Evolutionary conservation across 2,888 invertebrate genomes (phyloP).

Genomic region (Antheraea assamensis): DNA sequence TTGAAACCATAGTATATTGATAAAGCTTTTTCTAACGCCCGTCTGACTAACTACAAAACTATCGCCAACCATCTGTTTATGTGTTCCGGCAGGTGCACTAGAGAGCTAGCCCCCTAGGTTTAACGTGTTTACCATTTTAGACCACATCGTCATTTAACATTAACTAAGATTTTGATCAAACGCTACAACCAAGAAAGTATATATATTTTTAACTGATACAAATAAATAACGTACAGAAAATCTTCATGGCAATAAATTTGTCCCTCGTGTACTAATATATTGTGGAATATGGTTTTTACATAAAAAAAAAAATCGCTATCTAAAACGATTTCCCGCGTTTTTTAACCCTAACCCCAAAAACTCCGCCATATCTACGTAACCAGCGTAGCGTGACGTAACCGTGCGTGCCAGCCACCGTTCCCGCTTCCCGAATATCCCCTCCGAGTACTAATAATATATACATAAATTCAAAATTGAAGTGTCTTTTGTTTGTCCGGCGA

Average conservation of each 20-base stretch:
- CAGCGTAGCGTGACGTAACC: constrained; percentile 21
- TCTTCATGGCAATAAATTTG: not conserved
- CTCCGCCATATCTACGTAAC: not conserved
- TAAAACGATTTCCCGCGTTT: constrained; percentile 15
- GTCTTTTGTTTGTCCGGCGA: no score
- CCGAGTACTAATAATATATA: not conserved
- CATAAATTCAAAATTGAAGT: not conserved
- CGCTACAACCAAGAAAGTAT: no score
- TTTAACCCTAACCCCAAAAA: constrained; percentile 20
- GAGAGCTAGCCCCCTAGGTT: no score
- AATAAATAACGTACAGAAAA: not conserved
- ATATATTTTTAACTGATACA: no score
- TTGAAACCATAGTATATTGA: no score
- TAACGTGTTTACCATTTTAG: no score
- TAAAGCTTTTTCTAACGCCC: no score
- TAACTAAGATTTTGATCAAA: no score
- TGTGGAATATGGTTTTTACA: not conserved
- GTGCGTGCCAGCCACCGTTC: constrained; percentile 24
- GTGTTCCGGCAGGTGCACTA: no score
- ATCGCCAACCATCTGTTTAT: no score
- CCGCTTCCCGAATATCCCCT: constrained; percentile 20
- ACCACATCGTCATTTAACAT: no score
- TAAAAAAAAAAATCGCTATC: not conserved
- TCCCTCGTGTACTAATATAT: not conserved
- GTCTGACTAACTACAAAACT: no score